Evolutionary conservation across 2,113 vertebrate species (phyloP).

Genomic region (Pollachius pollachius): DNA sequence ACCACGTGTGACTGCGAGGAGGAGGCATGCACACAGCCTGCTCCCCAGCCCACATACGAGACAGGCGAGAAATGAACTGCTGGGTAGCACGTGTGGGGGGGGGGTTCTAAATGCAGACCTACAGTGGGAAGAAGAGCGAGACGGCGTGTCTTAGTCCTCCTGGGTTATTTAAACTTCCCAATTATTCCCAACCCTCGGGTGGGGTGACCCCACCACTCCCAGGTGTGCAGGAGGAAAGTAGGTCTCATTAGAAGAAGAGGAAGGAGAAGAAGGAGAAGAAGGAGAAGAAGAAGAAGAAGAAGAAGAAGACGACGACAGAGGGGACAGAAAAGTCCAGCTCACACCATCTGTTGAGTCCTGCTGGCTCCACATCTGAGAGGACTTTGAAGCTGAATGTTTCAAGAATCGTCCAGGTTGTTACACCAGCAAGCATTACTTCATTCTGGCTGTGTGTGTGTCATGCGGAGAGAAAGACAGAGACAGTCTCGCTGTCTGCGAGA

Average conservation of each 20-base stretch:
- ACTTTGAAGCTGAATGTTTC: too few species aligned
- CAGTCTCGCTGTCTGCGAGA: too few species aligned
- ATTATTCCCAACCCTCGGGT: slow-evolving; percentile 68
- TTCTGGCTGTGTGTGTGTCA: too few species aligned
- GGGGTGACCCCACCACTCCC: slow-evolving; percentile 46
- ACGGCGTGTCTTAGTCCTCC: slow-evolving; percentile 43
- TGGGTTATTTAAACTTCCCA: slow-evolving; percentile 65
- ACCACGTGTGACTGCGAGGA: not conserved
- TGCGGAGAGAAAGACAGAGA: too few species aligned
- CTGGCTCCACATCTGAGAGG: too few species aligned
- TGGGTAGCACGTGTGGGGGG: too few species aligned
- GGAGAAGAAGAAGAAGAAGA: not conserved
- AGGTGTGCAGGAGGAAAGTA: slow-evolving; percentile 59
- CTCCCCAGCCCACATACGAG: slow-evolving; percentile 55
- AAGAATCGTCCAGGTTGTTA: too few species aligned
- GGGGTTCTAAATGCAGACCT: slow-evolving; percentile 42
- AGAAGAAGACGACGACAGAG: not conserved
- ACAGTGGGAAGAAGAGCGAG: too few species aligned
- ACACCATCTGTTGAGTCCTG: too few species aligned
- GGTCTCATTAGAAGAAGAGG: slow-evolving; percentile 60
- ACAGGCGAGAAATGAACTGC: slow-evolving; percentile 32
- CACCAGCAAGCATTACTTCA: too few species aligned
- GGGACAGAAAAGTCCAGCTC: too few species aligned
- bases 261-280: not conserved
- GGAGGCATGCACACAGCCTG: slow-evolving; percentile 38